These are phyloP conservation scores for Phodopus roborovskii DNA, from an alignment of 2,113 vertebrate genomes.

Conservation along the genomic window DNA sequence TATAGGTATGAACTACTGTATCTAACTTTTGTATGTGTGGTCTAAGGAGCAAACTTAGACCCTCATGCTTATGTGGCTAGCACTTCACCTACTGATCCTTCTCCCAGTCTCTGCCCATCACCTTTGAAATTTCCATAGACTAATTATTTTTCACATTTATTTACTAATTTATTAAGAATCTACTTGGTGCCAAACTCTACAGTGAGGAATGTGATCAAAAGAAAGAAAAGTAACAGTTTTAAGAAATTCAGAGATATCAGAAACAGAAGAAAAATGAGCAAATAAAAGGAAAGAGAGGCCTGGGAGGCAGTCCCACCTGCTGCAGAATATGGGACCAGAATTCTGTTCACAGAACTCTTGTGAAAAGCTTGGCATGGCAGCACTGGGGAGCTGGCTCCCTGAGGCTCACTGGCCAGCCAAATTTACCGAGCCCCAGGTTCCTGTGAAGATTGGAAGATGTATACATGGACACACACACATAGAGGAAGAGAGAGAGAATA, in stretches of 20 bases:
- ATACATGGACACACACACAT: background rate
- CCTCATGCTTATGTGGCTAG: background rate
- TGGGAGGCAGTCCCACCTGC: too few species aligned
- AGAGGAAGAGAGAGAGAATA: background rate
- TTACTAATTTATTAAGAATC: background rate
- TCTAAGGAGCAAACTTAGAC: too few species aligned
- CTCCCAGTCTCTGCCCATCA: background rate
- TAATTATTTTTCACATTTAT: slow-evolving; percentile 23
- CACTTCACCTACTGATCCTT: background rate
- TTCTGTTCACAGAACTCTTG: background rate
- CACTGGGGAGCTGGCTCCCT: background rate
- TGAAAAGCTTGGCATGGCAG: background rate
- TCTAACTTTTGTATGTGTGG: background rate
- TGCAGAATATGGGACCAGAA: background rate
- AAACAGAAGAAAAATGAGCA: slow-evolving; percentile 1
- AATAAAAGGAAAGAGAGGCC: background rate
- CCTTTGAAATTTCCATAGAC: background rate
- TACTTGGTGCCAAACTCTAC: background rate
- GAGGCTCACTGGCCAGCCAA: background rate
- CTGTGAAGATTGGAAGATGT: background rate
- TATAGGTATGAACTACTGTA: too few species aligned
- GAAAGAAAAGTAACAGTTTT: background rate
- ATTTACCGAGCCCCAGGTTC: background rate
- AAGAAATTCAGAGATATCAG: slow-evolving; percentile 3
- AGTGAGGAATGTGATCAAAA: background rate